Evolutionary conservation across 2,888 invertebrate species (phyloP).

Genomic region (Sinohyriopsis cumingii): DNA sequence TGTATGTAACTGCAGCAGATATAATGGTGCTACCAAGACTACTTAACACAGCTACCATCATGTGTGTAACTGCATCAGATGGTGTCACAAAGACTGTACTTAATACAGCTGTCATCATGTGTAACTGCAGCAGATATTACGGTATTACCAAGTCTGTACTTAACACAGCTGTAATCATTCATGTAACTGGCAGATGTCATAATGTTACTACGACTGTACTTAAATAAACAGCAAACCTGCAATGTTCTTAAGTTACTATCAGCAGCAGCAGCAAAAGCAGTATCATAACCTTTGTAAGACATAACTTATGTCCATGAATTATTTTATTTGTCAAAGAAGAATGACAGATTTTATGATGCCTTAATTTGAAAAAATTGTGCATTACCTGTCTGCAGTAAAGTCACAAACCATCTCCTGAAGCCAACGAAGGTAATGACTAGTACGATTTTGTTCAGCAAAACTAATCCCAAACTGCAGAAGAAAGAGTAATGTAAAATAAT

Average conservation of each 20-base stretch:
- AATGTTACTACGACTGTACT: no score
- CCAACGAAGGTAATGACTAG: conserved; percentile 67
- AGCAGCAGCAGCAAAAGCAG: no score
- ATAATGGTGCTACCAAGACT: neutral
- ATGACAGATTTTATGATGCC: no score
- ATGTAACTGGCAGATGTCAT: no score
- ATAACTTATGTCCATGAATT: no score
- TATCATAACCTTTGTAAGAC: no score
- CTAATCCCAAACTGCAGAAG: conserved; percentile 64
- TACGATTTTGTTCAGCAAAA: conserved; percentile 67
- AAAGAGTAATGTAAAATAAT: conserved; percentile 1
- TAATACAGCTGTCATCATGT: neutral
- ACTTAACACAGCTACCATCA: neutral
- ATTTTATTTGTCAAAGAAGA: no score
- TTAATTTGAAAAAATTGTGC: neutral
- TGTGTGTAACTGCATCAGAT: neutral
- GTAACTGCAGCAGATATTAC: neutral
- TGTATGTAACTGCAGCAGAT: conserved; percentile 9
- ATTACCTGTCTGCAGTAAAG: conserved; percentile 66
- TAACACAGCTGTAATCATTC: neutral
- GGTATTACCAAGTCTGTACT: neutral
- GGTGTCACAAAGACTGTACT: neutral
- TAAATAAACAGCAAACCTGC: no score
- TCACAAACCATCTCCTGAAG: conserved; percentile 66
- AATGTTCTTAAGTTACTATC: no score